phyloP scores from a whole-genome alignment of 35 echinoderm and acorn worm species.

The Anneissia japonica region DNA sequence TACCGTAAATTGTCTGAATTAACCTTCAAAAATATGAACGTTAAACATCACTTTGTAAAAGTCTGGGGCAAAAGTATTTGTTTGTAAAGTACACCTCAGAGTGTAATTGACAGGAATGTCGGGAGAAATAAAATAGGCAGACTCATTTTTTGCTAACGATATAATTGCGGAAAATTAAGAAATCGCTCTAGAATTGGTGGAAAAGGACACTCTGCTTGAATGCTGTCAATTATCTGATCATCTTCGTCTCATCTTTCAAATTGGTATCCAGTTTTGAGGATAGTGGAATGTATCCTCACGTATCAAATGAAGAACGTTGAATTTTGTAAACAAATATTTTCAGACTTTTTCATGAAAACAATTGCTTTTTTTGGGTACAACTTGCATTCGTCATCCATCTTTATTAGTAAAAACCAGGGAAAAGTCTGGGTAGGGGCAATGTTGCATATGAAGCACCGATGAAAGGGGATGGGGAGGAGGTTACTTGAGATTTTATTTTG shows the following conservation, averaged over 20 bases:
- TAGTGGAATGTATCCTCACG: not conserved
- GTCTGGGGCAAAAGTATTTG: not conserved
- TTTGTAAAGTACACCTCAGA: not conserved
- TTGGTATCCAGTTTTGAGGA: not conserved
- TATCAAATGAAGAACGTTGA: not conserved
- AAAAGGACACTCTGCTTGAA: not conserved
- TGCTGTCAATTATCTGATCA: not conserved
- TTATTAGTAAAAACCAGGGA: too few relatives aligned
- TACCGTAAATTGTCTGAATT: not conserved
- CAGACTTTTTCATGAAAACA: not conserved
- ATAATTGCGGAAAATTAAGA: not conserved
- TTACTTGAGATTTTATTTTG: too few relatives aligned
- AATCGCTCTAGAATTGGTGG: not conserved
- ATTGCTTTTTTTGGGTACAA: too few relatives aligned
- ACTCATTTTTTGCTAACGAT: not conserved
- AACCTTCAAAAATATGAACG: not conserved
- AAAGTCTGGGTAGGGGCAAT: too few relatives aligned
- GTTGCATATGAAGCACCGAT: too few relatives aligned
- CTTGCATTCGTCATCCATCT: too few relatives aligned
- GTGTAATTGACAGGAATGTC: not conserved
- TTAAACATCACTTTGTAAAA: not conserved
- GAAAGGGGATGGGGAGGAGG: too few relatives aligned
- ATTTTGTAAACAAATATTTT: not conserved
- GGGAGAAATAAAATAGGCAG: not conserved
- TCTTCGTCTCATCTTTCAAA: not conserved